phyloP scores from a whole-genome alignment of 2,113 vertebrate species.

The Ciconia stormi region DNA sequence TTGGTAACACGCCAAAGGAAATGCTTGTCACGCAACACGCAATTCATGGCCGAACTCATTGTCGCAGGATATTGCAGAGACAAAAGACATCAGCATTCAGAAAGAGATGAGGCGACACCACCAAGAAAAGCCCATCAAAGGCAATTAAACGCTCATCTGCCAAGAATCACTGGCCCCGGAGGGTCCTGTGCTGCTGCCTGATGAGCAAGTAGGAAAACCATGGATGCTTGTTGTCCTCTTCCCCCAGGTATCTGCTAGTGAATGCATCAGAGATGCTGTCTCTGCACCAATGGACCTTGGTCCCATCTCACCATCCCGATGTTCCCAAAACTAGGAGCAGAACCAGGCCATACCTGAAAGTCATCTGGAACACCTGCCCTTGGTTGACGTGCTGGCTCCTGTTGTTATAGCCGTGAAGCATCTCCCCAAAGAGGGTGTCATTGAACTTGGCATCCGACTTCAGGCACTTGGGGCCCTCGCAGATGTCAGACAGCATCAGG shows the following conservation, averaged over 20 bases:
- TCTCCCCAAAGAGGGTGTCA: slow-evolving; percentile 94
- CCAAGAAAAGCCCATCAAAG: not conserved
- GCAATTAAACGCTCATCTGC: not conserved
- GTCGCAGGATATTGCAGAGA: rapidly evolving
- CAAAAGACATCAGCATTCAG: not conserved
- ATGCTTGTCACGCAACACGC: rapidly evolving
- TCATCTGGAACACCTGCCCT: slow-evolving; percentile 98
- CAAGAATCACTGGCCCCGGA: not conserved
- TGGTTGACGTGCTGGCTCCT: slow-evolving; percentile 92
- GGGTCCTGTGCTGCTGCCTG: not conserved
- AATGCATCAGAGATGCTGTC: not conserved
- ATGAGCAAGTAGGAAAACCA: not conserved
- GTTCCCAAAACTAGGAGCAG: not conserved
- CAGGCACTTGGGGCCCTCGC: slow-evolving; percentile 89
- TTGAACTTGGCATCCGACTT: slow-evolving; percentile 89
- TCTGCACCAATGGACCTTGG: not conserved
- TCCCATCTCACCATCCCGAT: not conserved
- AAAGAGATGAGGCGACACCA: not conserved
- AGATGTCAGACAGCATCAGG: slow-evolving; percentile 90
- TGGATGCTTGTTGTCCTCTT: not conserved
- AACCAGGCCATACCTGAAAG: slow-evolving; percentile 84
- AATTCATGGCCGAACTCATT: rapidly evolving
- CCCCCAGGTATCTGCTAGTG: too few species aligned
- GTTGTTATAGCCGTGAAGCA: slow-evolving; percentile 97
- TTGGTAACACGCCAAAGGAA: not conserved